Evolutionary conservation across 2,888 invertebrate genomes (phyloP), one percentile per base, ranked within the genome.

Genomic region (Drosophila imparisetae): DNA sequence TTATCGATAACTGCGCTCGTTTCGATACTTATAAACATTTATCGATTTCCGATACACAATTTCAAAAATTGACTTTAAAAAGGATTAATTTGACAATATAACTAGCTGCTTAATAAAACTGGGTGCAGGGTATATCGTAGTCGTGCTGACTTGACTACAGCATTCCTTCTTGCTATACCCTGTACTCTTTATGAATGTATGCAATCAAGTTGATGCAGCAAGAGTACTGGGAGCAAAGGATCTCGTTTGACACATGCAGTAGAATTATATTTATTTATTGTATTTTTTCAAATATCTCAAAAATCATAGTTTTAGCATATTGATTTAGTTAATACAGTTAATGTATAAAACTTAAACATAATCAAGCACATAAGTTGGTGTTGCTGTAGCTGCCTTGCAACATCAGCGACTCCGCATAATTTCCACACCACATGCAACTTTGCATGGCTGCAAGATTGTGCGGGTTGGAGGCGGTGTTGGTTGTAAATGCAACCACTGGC

Each of bases 341-440:
- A 32, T 32, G 11, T 10, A 11, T 32, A 32, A 32, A 10, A 4
- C 13, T 21, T 13, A 45, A 21, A 45, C 13, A 45, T 45, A 45
- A 13, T 7, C 13, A 45, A 21, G 13, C 45, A 13, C 6, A 42
- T 13, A 42, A 13, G 6, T 21, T 40, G 13, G 13, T 13, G 1
- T 40, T 38, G 30, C 10, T 30, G 63, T 30, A 21, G 21, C 4
- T 60, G 49, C 24, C 24, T 52, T 57, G 45, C 24, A 38, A 58
- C 18, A 54, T 13, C 57, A 27, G 27, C 61, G 54, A 60, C 66
- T 81, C 77, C 81, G 81, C 83, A 81, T 83, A 83, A 75, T 81
- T 83, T 81, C 70, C 63, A 49, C 29, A 38, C 49, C 32, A 32
- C 24, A 49, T 36, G 48, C 42, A 32, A 66, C 30, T 18, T 34